Percentiles rank a stretch among this genome's conserved stretches.
phyloP scores from a whole-genome alignment of 35 echinoderm and acorn worm genomes.

The Apostichopus californicus region DNA sequence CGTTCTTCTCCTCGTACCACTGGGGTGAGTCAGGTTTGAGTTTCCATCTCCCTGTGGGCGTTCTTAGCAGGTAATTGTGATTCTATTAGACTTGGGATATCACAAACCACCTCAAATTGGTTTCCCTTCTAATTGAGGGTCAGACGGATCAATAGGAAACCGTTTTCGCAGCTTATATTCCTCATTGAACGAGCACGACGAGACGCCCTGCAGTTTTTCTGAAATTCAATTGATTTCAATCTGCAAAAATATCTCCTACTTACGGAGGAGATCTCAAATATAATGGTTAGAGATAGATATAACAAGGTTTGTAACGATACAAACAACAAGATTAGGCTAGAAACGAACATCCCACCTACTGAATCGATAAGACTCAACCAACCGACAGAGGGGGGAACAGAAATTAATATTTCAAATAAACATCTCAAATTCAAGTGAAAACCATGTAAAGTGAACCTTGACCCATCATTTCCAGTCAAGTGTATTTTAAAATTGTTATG shows the following conservation, averaged over 20 bases:
- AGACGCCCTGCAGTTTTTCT: conserved; percentile 29
- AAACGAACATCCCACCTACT: background rate
- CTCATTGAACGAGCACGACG: conserved; percentile 12
- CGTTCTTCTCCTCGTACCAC: background rate
- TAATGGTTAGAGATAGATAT: background rate
- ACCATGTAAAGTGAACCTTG: background rate
- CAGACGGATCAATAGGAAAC: conserved; percentile 46
- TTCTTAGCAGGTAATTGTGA: conserved; percentile 44
- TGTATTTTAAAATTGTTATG: background rate
- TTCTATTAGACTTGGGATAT: conserved; percentile 24
- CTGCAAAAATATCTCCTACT: conserved; percentile 31
- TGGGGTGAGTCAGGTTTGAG: conserved; percentile 11
- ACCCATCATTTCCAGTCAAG: background rate
- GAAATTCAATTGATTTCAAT: conserved; percentile 49
- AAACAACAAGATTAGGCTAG: background rate
- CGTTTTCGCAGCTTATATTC: conserved; percentile 8
- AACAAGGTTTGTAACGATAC: background rate
- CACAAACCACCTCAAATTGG: conserved; percentile 33
- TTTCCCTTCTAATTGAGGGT: conserved; percentile 30
- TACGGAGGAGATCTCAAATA: too few species aligned
- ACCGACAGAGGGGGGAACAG: background rate
- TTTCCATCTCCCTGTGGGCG: conserved; percentile 12
- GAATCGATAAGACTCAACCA: background rate
- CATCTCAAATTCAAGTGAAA: conserved; percentile 2
- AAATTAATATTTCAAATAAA: background rate